Evolutionary conservation across 1,140 invertebrate species (phyloP), one percentile per base, ranked within the genome.

Genomic region (Trachymyrmex cornetzi): DNA sequence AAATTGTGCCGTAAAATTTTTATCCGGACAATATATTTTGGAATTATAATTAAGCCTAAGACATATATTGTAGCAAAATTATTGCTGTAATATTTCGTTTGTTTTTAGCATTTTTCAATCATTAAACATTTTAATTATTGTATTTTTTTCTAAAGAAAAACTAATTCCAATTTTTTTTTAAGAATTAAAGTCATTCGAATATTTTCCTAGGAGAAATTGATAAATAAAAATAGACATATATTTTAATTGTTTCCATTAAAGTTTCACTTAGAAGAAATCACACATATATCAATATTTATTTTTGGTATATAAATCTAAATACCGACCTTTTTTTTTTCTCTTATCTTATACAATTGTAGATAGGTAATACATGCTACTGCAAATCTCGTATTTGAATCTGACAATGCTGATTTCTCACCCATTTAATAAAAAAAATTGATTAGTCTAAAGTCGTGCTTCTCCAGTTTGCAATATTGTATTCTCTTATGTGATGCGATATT

Each of bases 261-360:
- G 12, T 74, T 16, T 59, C 2, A 57, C 12, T n/a, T 34, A 34
- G 24, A 34, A 53, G 11, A 38, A 22, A 75, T 57, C n/a, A 34
- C 5, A 34, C 19, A 22, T 57, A 59, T 14, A 75, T 55, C n/a
- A 75, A 59, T 75, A 75, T 57, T 55, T 74, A 75, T 75, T 6
- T 75, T 75, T 38, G 0, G 1, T 14, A 57, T 75, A 59, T 9
- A 75, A 75, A 3, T 57, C 1, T 59, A 57, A 57, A 75, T 75
- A 57, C 2, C 11, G 27, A 75, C 1, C n/a, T n/a, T n/a, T 59
- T 57, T 75, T 34, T 38, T 12, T 34, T 12, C 55, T 12, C 30
- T 44, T 44, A 44, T 55, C 27, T 71, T 34, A 75, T 4, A 7
- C n/a, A 75, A 57, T 75, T 57, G 9, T 34, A 30, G 19, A 57